Evolutionary conservation across 2,113 vertebrate genomes (phyloP), one percentile per base, ranked within the genome.

Genomic region (Zosterops japonicus): DNA sequence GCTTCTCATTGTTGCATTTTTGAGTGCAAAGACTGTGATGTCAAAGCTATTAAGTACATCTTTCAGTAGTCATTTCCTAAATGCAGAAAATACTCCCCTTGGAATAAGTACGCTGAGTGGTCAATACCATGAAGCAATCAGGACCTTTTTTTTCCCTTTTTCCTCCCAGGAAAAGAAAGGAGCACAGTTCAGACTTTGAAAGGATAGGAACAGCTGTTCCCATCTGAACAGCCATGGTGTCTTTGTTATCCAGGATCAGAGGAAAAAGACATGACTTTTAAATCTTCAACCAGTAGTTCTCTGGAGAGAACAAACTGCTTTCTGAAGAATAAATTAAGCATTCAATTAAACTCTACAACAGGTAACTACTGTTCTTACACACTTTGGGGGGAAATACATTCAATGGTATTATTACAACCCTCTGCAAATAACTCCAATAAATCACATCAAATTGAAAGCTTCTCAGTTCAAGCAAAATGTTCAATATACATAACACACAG

Each of bases 321-420:
- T 93, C 88, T 83, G 80, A 90, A 91, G 70, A 95, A 94, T 86
- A 90, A 87, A 96, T 90, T 95, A 95, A 93, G 85, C 63, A 80
- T 88, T 92, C 88, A 80, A 90, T 94, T 96, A 95, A 93, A 83
- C 67, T 87, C 49, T 87, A 39, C 53, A 85, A 79, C 87, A 94
- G 92, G 84, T 92, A 87, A 80, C 88, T 65, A 69, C 67, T 46
- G 50, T 50, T 90, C 70, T 68, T 72, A 80, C 19, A 91, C 16
- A 14, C 61, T 71, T 90, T 33, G 9, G 79, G 59, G 59, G 63
- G 8, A 93, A 93, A 76, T 42, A 41, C 8, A 31, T 86, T 90
- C 82, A 77, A 46, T 46, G 55, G 27, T 67, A 53, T 93, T 83
- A 86, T 52, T 92, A 36, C 35, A 67, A 47, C n/a, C 29, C 23